Percentiles rank a stretch among this genome's conserved stretches.
phyloP scores from a whole-genome alignment of 2,113 vertebrate genomes.

The Craseonycteris thonglongyai region DNA sequence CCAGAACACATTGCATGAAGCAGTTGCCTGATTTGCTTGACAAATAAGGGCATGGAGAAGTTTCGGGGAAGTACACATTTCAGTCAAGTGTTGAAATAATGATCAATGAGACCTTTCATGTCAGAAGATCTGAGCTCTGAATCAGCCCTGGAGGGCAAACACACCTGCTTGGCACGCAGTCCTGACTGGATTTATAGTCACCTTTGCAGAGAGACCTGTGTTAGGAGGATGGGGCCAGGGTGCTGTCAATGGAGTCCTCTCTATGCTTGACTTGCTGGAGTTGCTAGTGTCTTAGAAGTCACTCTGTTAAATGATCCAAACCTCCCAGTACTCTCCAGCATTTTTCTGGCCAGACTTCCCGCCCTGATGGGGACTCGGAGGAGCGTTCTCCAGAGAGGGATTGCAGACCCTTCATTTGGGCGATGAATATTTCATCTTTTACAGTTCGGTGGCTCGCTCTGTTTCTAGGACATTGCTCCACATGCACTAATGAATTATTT shows the following conservation, averaged over 20 bases:
- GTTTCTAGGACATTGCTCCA: slow-evolving; percentile 73
- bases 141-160: slow-evolving; percentile 51
- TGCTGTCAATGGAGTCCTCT: slow-evolving; percentile 3
- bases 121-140: slow-evolving; percentile 55
- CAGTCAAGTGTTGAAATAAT: slow-evolving; percentile 65
- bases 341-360: not conserved
- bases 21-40: slow-evolving; percentile 18
- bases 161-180: slow-evolving; percentile 51
- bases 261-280: not conserved
- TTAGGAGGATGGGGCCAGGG: not conserved
- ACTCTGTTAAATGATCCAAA: not conserved
- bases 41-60: slow-evolving; percentile 46
- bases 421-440: slow-evolving; percentile 75
- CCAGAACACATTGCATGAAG: not conserved
- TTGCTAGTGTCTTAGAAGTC: slow-evolving; percentile 3
- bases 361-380: not conserved
- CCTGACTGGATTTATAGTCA: not conserved
- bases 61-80: slow-evolving; percentile 54
- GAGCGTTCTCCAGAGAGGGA: not conserved
- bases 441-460: slow-evolving; percentile 70
- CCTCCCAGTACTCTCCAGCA: not conserved
- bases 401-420: slow-evolving; percentile 30
- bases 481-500: slow-evolving; percentile 79
- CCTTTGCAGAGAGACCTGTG: not conserved
- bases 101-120: slow-evolving; percentile 64